Base-by-base conservation (phyloP, 2,888 invertebrate genomes). In the Hyalella azteca region DNA sequence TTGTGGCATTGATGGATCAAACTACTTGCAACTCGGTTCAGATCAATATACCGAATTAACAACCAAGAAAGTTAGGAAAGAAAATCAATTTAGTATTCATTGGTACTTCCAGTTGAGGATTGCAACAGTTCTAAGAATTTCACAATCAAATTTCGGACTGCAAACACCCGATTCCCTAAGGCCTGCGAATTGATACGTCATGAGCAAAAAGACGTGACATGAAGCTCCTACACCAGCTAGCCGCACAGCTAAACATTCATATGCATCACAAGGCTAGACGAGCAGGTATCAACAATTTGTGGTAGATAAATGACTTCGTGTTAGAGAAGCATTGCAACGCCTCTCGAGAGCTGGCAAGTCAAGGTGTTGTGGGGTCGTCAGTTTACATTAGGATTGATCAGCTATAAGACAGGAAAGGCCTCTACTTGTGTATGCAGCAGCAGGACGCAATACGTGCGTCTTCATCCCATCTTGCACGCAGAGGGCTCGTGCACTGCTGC, bases 331-430 rank as follows among this genome's bases (percentile, higher is more conserved):
- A 54, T 54, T 54, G 11, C 54, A 54, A 54, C 54, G 54, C 54
- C 54, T 54, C 54, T 54, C 54, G 54, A 54, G 54, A 22, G 54
- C 54, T 26, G 11, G 54, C 54, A 54, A 54, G 54, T 29, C 54
- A 54, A 54, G 22, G 54, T 54, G 29, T 26, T 54, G 29, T 26
- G 26, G 26, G 54, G 54, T 54, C 22, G 54, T 54, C 54, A 54
- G 54, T 54, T 54, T 54, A 54, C 54, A 54, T 54, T 54, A 54
- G 54, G 54, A 54, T 54, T 54, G 54, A 54, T 54, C 54, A n/a
- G n/a, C n/a, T n/a, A n/a, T n/a, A n/a, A n/a, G n/a, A n/a, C 54
- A 54, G 54, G 54, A 26, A 13, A 54, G 54, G 26, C 13, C 19
- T 22, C 26, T 22, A 29, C 11, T 26, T 7, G 7, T 54, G 54